Evolutionary conservation across 1,140 invertebrate species (phyloP).

Genomic region (Drepana arcuata): DNA sequence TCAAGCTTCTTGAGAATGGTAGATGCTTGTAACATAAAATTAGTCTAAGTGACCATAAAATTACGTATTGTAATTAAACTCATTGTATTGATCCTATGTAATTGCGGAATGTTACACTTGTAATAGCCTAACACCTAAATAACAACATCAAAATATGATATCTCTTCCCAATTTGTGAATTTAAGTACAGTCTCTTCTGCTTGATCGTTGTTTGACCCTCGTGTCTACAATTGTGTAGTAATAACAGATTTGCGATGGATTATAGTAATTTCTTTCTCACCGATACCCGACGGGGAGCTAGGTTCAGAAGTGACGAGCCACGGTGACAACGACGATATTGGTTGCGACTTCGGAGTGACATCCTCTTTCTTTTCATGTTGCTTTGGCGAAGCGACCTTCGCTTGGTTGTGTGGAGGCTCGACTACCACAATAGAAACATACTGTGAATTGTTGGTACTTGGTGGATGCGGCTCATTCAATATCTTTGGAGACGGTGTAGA

Average conservation of each 20-base stretch:
- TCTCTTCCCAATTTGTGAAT: too few species aligned
- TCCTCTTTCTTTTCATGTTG: conserved; percentile 41
- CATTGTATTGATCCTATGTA: too few species aligned
- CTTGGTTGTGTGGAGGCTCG: conserved; percentile 63
- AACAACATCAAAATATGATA: conserved; percentile 4
- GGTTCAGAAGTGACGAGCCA: conserved; percentile 85
- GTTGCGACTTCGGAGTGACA: conserved; percentile 47
- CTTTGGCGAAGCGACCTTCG: conserved; percentile 43
- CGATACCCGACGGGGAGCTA: conserved; percentile 76
- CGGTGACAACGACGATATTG: conserved; percentile 76
- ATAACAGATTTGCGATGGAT: conserved; percentile 84
- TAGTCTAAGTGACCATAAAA: conserved; percentile 1
- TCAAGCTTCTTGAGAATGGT: too few species aligned
- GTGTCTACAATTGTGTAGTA: conserved; percentile 82
- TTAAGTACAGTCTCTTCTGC: not conserved
- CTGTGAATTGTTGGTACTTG: conserved; percentile 50
- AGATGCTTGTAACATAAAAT: too few species aligned
- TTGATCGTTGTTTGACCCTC: too few species aligned
- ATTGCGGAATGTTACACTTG: not conserved
- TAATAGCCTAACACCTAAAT: conserved; percentile 1
- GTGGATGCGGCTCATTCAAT: conserved; percentile 51
- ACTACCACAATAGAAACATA: conserved; percentile 74
- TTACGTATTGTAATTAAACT: too few species aligned
- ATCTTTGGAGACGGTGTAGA: conserved; percentile 62
- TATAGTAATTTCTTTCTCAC: conserved; percentile 79